These are phyloP conservation scores for Netelia fuscicornis DNA, from an alignment of 2,888 invertebrate genomes.

Conservation along the genomic window DNA sequence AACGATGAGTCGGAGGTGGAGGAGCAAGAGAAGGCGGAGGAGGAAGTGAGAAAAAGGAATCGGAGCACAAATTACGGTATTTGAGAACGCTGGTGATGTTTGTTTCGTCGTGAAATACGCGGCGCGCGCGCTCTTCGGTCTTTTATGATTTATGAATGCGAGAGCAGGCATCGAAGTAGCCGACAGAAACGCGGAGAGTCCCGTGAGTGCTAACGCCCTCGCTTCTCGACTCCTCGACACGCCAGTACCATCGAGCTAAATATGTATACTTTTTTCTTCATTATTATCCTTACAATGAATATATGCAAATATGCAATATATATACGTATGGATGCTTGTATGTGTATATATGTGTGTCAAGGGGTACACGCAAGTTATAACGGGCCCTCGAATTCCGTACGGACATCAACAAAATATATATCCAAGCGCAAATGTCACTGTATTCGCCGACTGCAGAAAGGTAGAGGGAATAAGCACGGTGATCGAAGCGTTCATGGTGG, in stretches of 20 bases:
- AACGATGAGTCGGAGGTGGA: not conserved
- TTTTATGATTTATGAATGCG: conserved; percentile 65
- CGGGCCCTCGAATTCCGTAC: conserved; percentile 39
- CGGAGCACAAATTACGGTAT: conserved; percentile 70
- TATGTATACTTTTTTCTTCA: conserved; percentile 13
- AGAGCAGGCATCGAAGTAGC: conserved; percentile 12
- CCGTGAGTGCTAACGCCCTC: conserved; percentile 45
- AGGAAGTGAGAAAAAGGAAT: conserved; percentile 37
- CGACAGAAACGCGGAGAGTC: conserved; percentile 10
- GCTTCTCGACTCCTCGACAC: conserved; percentile 36
- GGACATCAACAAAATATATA: not conserved
- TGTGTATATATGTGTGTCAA: not conserved
- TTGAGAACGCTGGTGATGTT: conserved; percentile 42
- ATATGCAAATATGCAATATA: not conserved
- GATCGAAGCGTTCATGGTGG: too few relatives aligned
- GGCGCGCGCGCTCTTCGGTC: conserved; percentile 48
- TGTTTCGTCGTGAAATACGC: conserved; percentile 45
- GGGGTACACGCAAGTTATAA: conserved; percentile 1
- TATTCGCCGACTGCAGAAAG: too few relatives aligned
- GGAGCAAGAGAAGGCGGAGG: conserved; percentile 3
- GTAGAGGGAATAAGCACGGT: too few relatives aligned
- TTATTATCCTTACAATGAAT: not conserved
- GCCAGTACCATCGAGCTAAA: not conserved
- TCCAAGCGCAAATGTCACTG: not conserved
- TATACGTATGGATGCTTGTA: not conserved